Evolutionary conservation across 2,888 invertebrate species (phyloP), one percentile per base, ranked within the genome.

Genomic region (Odontomyia ornata): DNA sequence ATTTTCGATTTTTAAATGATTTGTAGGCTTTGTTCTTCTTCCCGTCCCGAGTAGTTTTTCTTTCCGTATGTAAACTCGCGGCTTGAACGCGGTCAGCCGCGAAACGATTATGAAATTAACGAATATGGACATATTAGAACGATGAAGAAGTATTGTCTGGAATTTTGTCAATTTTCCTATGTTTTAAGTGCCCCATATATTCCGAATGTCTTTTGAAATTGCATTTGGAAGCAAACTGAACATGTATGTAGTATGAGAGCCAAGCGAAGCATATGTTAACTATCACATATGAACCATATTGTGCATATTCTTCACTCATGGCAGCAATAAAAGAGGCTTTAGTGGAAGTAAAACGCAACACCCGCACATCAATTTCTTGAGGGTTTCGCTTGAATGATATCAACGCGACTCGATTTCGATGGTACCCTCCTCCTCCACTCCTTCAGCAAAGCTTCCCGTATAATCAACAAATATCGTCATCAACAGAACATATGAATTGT

Each of bases 341-440:
- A 60, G 25, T 23, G 11, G 25, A 36, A 65, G 65, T 67, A 72
- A 30, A 57, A 30, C 28, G 56, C 57, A 52, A 72, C 72, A 56
- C 72, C 56, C 72, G 72, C 72, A 72, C 52, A 56, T 7, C 72
- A 18, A 72, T 57, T 52, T 72, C 72, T 72, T 56, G 56, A 30
- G 28, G 57, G 57, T 56, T 30, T 30, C 72, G 72, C 56, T 72
- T 57, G 28, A 72, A 28, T 72, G 56, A 52, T 25, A n/a, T 11
- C 23, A 52, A 25, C 71, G 47, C 71, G 13, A 52, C 47, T 71
- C 27, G 18, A n/a, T 52, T 67, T 1, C 13, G 5, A 60, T 5
- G n/a, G 43, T 67, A 43, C 21, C n/a, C 43, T 23, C 25, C 18
- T 64, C 2, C 7, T 21, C 43, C n/a, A 30, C 11, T 4, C 57